Base-by-base conservation (phyloP, 1,140 invertebrate genomes). In the Ostrea denselamellosa region DNA sequence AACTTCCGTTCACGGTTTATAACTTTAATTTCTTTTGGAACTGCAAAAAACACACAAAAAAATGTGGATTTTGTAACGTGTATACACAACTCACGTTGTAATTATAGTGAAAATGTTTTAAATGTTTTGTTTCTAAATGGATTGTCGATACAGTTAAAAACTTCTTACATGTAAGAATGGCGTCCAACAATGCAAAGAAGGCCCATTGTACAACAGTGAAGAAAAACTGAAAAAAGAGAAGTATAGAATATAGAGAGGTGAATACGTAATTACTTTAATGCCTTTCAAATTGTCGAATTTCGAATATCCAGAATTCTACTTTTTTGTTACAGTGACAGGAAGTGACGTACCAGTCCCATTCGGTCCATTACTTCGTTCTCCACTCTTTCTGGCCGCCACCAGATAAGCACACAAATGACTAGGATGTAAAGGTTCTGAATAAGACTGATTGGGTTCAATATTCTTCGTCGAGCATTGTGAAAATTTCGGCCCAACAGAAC, bases 161-260 rank as follows among this genome's bases (percentile, higher is more conserved):
- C 89, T 86, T 88, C 89, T 86, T 88, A 91, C 90, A 91, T 62
- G 89, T 91, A 14, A 90, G 56, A 28, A 91, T 91, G 0, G 89
- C 89, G 82, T 91, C 90, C 22, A 91, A 54, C 17, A 91, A 65
- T 9, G 90, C 86, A 83, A 91, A 91, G 65, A 91, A 91, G 0
- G 90, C 90, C 90, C 90, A 91, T 54, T 91, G 90, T 10, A 91
- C 90, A n/a, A 88, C 86, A 8, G 90, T 91, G 62, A 91, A 91
- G 65, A 91, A 91, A 58, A 91, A 91, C 90, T 91, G 88, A 86
- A 90, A 89, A 84, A 77, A 44, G 19, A 85, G 28, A 62, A 85
- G 10, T 0, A 28, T 17, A 9, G 1, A 7, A 62, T 34, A 17
- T 14, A 17, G 14, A 77, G n/a, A 44, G 1, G 17, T 81, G 14